These are phyloP conservation scores for Trididemnum clinides DNA, from an alignment of 23 tunicate genomes.

Conservation along the genomic window DNA sequence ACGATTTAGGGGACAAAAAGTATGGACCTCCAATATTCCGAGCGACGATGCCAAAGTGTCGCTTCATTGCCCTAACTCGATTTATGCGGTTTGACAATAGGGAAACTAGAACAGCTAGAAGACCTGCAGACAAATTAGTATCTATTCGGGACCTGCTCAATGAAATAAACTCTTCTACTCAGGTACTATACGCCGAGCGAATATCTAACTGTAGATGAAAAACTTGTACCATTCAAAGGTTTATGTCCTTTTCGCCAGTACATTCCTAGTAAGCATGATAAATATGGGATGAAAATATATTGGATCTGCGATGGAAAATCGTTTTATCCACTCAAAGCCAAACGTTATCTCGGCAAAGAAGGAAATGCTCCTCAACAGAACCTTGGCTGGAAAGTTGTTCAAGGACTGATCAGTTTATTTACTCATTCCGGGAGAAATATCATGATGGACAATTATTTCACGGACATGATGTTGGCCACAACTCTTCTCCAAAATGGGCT, in stretches of 20 bases:
- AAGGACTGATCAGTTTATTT: neutral
- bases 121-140: slow-evolving; percentile 4
- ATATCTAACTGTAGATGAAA: slow-evolving; percentile 6
- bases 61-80: slow-evolving; percentile 2
- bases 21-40: slow-evolving; percentile 20
- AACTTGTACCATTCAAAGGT: neutral
- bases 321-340: slow-evolving; percentile 27
- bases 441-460: slow-evolving; percentile 15
- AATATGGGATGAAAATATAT: slow-evolving; percentile 22
- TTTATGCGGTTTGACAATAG: neutral
- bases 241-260: slow-evolving; percentile 10
- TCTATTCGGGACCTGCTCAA: slow-evolving; percentile 1
- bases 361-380: slow-evolving; percentile 1
- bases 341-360: slow-evolving; percentile 20
- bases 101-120: neutral
- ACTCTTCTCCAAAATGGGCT: slow-evolving; percentile 19
- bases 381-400: slow-evolving; percentile 1
- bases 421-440: neutral
- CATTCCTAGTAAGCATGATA: neutral
- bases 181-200: slow-evolving; percentile 7
- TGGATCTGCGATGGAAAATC: slow-evolving; percentile 4
- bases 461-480: slow-evolving; percentile 4
- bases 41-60: slow-evolving; percentile 10
- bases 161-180: slow-evolving; percentile 11
- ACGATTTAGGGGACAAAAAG: neutral